Percentiles rank a stretch among this genome's conserved stretches.
These are phyloP conservation scores for Yponomeuta evonymella DNA, from an alignment of 2,888 invertebrate genomes.

Conservation along the genomic window DNA sequence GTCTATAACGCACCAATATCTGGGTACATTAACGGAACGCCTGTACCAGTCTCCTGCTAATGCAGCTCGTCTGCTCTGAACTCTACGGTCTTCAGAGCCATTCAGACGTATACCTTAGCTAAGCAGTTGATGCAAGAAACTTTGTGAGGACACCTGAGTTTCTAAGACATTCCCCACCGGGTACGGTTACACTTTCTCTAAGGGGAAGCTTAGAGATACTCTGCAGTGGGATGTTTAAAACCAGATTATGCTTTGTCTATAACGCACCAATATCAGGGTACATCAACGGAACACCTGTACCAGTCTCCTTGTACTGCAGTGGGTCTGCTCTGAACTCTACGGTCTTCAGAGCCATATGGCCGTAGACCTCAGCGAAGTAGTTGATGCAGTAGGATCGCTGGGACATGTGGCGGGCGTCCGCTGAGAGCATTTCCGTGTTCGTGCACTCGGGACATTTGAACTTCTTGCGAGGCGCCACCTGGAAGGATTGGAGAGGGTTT, in stretches of 20 bases:
- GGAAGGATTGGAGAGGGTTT: constrained; percentile 19
- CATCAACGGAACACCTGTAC: constrained; percentile 89
- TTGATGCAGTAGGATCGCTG: constrained; percentile 94
- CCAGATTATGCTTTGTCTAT: constrained; percentile 55
- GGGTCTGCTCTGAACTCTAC: constrained; percentile 97
- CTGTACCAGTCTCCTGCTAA: constrained; percentile 89
- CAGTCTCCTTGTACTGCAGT: constrained; percentile 90
- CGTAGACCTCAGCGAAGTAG: constrained; percentile 85
- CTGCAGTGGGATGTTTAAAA: no score
- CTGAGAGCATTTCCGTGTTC: constrained; percentile 95
- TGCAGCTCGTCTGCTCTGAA: constrained; percentile 93
- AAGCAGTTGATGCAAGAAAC: constrained; percentile 46
- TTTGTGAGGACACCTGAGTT: not conserved
- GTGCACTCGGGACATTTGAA: constrained; percentile 97
- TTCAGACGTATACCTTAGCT: constrained; percentile 86
- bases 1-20: constrained; percentile 89
- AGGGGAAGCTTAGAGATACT: no score
- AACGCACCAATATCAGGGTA: constrained; percentile 92
- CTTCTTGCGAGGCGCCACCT: constrained; percentile 96
- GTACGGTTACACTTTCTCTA: no score
- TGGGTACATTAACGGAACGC: constrained; percentile 90
- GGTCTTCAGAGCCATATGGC: constrained; percentile 89
- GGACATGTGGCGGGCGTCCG: constrained; percentile 94
- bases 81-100: constrained; percentile 92
- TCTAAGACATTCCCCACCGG: no score